Base-by-base conservation (phyloP, 1,140 invertebrate genomes). In the Brachionus manjavacas region DNA sequence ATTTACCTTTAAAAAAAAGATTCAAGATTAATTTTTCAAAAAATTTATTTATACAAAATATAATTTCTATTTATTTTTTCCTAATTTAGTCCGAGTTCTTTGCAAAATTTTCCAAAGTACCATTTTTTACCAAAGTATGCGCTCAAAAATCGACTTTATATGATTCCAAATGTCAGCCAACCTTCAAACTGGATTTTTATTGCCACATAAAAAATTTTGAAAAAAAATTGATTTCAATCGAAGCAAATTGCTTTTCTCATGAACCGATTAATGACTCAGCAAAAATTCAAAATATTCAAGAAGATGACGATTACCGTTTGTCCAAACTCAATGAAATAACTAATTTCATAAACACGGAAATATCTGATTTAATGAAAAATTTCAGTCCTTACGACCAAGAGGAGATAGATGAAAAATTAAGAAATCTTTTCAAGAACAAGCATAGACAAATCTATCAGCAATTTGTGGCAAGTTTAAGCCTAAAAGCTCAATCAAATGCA, bases 111-210 rank as follows among this genome's bases (percentile, higher is more conserved):
- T 41, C 79, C 11, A 60, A 68, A 6, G 28, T 28, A 20, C 35
- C 79, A 20, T 60, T 81, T 60, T 43, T 81, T 35, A 64, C 52
- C 7, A 60, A 68, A 41, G n/a, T 81, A 9, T 4, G 11, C 12
- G 79, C 79, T 14, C 20, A 64, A 46, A 81, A 64, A 60, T 60
- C 52, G 4, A 6, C 9, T 14, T 81, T 64, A 23, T 81, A 35
- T 43, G 79, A 81, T 35, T 64, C 79, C 16, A 81, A 81, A 68
- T 81, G 79, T 64, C 79, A 81, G 12, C 79, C 79, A 20, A 81
- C 79, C 25, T 81, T 81, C 41, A 60, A 64, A 64, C 41, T 81
- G 25, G 79, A 81, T 12, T 64, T 81, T 39, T 81, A 64, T 68
- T 60, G 49, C 16, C 52, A 81, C 23, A 14, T 23, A 16, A 60